Percentiles rank a stretch among this genome's conserved stretches.
Evolutionary conservation across 2,888 invertebrate species (phyloP).

Genomic region (Agrilus cyanescens): DNA sequence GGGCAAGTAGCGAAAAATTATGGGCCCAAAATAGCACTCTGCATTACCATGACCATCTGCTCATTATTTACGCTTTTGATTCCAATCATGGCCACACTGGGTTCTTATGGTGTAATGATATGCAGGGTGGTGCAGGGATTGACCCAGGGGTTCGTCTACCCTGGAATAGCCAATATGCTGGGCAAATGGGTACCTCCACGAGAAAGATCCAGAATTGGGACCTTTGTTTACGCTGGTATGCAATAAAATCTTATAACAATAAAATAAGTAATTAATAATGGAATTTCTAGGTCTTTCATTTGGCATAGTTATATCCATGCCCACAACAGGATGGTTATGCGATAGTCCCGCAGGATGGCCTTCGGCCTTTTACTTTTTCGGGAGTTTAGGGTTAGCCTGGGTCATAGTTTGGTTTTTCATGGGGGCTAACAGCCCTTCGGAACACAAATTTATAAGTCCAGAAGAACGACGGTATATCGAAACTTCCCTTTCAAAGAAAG

Average conservation of each 20-base stretch:
- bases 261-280: too few species aligned
- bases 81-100: constrained; percentile 53
- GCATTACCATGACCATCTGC: constrained; percentile 43
- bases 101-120: constrained; percentile 48
- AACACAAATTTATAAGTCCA: constrained; percentile 42
- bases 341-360: constrained; percentile 59
- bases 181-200: constrained; percentile 62
- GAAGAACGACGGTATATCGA: constrained; percentile 55
- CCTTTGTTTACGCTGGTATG: constrained; percentile 47
- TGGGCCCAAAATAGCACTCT: constrained; percentile 60
- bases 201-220: constrained; percentile 57
- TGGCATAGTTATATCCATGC: constrained; percentile 62
- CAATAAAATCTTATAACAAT: not conserved
- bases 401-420: constrained; percentile 42
- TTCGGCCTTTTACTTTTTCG: constrained; percentile 61
- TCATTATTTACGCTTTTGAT: constrained; percentile 52
- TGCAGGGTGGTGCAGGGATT: constrained; percentile 63
- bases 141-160: constrained; percentile 58
- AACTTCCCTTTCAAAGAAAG: constrained; percentile 43
- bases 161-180: constrained; percentile 56
- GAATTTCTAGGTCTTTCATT: constrained; percentile 48
- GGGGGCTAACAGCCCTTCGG: constrained; percentile 51
- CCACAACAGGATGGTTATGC: constrained; percentile 54
- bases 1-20: constrained; percentile 58
- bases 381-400: constrained; percentile 47